Base-by-base conservation (phyloP, 1,140 invertebrate genomes). In the Lepidotrigona ventralis region DNA sequence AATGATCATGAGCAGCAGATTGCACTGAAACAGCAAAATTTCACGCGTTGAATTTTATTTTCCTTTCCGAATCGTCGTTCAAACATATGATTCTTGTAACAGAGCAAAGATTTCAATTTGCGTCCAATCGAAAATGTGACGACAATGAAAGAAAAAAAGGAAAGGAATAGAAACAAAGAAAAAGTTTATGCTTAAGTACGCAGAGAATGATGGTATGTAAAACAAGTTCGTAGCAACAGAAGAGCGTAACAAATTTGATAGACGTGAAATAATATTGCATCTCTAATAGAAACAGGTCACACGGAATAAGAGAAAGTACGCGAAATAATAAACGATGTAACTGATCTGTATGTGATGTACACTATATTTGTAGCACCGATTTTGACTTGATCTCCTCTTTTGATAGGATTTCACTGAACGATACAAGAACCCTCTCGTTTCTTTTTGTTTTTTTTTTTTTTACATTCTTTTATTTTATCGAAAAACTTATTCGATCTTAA, bases 401-500 rank as follows among this genome's bases (percentile, higher is more conserved):
- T 6, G 15, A 21, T 19, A 53, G 17, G n/a, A 11, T 74, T 29
- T 21, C 29, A 29, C 19, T 3, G 26, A 73, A 54, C 23, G 21
- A 4, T 14, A 9, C 1, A 23, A 12, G 21, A 46, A 6, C 2
- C 5, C n/a, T 58, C 23, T 51, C 5, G 26, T 51, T 33, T 29
- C 39, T 19, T 33, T 46, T 56, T 19, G 29, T 51, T 6, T n/a
- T n/a, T 23, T 26, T 19, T 33, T 26, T 56, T 19, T 46, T 51
- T 14, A n/a, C 9, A 75, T 46, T 81, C n/a, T 53, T 81, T 81
- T 81, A 81, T 75, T 76, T 46, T 66, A 56, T 23, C 64, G 39
- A 81, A 68, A 81, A 76, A 81, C 51, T n/a, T n/a, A 54, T 56
- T 76, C 33, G 64, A 68, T 68, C n/a, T 81, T 26, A 53, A 69